Evolutionary conservation across 23 tunicate genomes (phyloP).

Genomic region (Trididemnum miniatum): DNA sequence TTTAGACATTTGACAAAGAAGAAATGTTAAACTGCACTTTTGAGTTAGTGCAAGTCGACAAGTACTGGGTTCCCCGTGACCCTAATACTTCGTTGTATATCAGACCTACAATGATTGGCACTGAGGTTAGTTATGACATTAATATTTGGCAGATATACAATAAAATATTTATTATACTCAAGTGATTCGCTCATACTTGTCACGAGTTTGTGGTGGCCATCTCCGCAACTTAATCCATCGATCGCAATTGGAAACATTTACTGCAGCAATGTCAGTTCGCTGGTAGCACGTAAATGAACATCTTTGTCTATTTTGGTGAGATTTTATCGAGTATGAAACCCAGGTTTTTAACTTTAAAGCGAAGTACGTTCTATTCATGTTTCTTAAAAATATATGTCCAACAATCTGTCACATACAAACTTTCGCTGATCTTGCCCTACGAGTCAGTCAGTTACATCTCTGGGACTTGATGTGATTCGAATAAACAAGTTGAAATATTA

Average conservation of each 20-base stretch:
- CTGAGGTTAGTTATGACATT: constrained; percentile 22
- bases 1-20: constrained; percentile 30
- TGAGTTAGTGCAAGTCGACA: constrained; percentile 32
- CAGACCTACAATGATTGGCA: constrained; percentile 55
- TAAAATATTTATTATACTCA: neutral
- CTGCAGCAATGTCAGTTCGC: neutral
- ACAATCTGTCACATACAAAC: no score
- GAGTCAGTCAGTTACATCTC: no score
- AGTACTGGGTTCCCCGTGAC: constrained; percentile 55
- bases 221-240: neutral
- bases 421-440: no score
- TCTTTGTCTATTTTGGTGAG: neutral
- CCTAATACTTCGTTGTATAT: constrained; percentile 39
- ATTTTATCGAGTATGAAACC: no score
- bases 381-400: no score
- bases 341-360: no score
- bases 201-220: neutral
- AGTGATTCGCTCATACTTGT: no score
- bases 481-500: no score
- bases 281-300: no score
- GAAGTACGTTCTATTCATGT: no score
- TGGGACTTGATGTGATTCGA: no score
- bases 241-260: neutral
- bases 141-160: neutral
- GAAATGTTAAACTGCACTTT: constrained; percentile 50